phyloP scores from a whole-genome alignment of 2,113 vertebrate genomes.

The Stomatorhinus ivindoensis region DNA sequence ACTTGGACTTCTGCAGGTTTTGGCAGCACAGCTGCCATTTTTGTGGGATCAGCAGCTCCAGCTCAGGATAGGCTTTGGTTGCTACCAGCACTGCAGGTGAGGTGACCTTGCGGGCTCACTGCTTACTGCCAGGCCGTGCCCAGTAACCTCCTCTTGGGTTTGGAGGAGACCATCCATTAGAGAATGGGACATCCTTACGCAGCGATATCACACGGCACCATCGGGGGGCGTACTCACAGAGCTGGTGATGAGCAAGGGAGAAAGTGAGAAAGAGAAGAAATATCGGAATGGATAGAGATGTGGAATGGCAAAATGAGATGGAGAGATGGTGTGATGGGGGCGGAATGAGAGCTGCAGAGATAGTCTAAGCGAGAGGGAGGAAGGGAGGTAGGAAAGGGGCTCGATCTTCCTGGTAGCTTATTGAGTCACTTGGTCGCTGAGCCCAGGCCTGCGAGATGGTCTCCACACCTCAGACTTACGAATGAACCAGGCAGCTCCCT shows the following conservation, averaged over 20 bases:
- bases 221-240: neutral
- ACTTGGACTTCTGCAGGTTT: neutral
- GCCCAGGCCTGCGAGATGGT: neutral
- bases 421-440: neutral
- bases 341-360: neutral
- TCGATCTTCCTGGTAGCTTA: neutral
- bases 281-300: neutral
- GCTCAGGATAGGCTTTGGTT: neutral
- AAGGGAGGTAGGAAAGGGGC: neutral
- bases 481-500: neutral
- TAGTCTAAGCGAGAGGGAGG: neutral
- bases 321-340: neutral
- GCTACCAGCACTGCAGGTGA: neutral
- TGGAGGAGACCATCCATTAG: neutral
- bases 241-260: neutral
- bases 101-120: neutral
- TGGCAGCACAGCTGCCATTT: neutral
- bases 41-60: neutral
- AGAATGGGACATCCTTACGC: neutral
- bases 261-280: neutral
- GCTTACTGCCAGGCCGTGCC: neutral
- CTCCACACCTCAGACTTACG: neutral
- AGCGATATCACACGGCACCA: neutral
- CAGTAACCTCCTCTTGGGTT: neutral
- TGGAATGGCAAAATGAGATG: neutral